Evolutionary conservation across 2,888 invertebrate genomes (phyloP), one percentile per base, ranked within the genome.

Genomic region (Raillietiella orientalis): DNA sequence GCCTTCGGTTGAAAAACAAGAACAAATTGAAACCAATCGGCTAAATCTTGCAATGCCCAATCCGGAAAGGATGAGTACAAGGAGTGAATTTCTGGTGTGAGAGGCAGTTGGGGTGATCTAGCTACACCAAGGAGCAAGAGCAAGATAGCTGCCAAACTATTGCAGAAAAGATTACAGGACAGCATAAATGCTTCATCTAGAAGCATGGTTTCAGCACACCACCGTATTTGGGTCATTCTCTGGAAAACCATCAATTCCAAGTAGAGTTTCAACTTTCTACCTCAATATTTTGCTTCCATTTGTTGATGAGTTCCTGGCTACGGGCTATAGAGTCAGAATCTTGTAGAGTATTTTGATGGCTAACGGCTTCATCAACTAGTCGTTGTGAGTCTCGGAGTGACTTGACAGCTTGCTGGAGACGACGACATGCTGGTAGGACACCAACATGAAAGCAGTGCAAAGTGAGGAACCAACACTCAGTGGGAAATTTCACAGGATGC

Each of bases 381-480:
- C 75, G 74, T 40, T 79, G 72, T 15, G 84, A 52, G 40, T 87
- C 84, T 28, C 77, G 57, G 37, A 72, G 59, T 13, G 66, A 66
- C 25, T 70, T 52, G 21, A 66, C 46, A 35, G 67, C 58, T 32
- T 69, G 56, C 35, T 66, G 63, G 41, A 72, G 71, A 34, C 75
- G 74, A 39, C 75, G 70, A 25, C 77, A 56, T 3, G 77, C 67
- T 1, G 93, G 84, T 34, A 84, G 56, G 28, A 90, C 58, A 5
- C 79, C 69, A 29, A 90, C 57, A 43, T 90, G 87, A 46, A 87
- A 82, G 46, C 74, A 71, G 46, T 84, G 77, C 21, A 90, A 54
- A 0, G 90, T 84, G 24, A 93, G 54, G 50, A 84, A 90, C 75
- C 90, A 93, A 44, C 90, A 93, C 36, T 82, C 74, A 0, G 90